Conservation (phyloP, 2,797 vertebrate genomes). For the Allobates femoralis region DNA sequence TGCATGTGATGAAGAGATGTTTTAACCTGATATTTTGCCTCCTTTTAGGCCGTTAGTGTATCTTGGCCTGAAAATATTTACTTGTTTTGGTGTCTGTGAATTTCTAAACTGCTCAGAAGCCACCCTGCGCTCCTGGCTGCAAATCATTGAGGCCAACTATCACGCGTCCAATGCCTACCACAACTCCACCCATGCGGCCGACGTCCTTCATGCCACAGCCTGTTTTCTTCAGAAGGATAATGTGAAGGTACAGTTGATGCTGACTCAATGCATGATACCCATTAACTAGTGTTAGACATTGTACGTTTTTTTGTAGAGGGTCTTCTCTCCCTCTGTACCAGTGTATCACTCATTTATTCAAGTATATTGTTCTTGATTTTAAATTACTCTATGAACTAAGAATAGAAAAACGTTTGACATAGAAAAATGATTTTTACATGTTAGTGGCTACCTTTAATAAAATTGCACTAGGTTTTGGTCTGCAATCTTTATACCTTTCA, state of each 20-base stretch:
- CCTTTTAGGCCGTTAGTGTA: conserved; percentile 79
- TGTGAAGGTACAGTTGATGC: conserved; percentile 76
- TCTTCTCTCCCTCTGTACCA: too few relatives aligned
- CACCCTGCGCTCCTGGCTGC: conserved; percentile 79
- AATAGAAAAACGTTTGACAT: too few relatives aligned
- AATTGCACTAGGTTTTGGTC: too few relatives aligned
- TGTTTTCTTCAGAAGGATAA: conserved; percentile 80
- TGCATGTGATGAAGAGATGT: neutral
- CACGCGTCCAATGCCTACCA: conserved; percentile 82
- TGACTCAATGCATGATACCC: too few relatives aligned
- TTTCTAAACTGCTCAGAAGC: conserved; percentile 80
- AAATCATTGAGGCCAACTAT: conserved; percentile 83
- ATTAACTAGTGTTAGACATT: too few relatives aligned
- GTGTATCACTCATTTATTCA: too few relatives aligned
- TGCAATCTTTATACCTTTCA: too few relatives aligned
- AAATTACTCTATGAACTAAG: too few relatives aligned
- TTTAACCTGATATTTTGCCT: neutral
- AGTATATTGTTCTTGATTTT: too few relatives aligned
- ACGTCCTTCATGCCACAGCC: conserved; percentile 81
- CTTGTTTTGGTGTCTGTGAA: conserved; percentile 79
- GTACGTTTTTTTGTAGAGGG: too few relatives aligned
- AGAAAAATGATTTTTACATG: too few relatives aligned
- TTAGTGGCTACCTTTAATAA: too few relatives aligned
- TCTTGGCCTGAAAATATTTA: conserved; percentile 80
- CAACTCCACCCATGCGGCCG: conserved; percentile 80